These are phyloP conservation scores for Neoaliturus tenellus DNA, from an alignment of 2,888 invertebrate genomes.

Conservation along the genomic window DNA sequence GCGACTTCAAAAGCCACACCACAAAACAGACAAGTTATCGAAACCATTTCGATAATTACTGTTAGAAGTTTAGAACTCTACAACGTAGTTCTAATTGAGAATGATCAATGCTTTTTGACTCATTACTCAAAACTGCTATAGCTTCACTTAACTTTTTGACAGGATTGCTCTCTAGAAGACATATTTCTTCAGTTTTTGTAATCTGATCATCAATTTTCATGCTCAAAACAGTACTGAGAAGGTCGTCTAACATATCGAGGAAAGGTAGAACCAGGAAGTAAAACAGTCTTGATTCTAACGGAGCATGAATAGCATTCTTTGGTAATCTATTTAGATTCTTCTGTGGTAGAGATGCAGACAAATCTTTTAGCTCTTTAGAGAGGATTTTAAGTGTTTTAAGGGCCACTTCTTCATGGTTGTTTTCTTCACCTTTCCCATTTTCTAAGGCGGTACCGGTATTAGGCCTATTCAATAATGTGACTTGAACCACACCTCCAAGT, in stretches of 20 bases:
- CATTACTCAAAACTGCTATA: not conserved
- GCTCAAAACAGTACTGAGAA: not conserved
- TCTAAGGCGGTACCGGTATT: constrained; percentile 42
- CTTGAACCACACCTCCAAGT: constrained; percentile 58
- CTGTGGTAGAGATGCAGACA: not conserved
- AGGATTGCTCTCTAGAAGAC: not conserved
- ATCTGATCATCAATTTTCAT: not conserved
- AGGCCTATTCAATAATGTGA: constrained; percentile 47
- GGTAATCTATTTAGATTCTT: constrained; percentile 12
- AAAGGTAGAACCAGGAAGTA: constrained; percentile 40
- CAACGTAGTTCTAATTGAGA: constrained; percentile 56
- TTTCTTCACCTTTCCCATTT: constrained; percentile 45
- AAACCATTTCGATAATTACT: constrained; percentile 61
- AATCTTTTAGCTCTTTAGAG: constrained; percentile 54
- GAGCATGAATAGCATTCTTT: constrained; percentile 32
- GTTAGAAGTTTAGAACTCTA: constrained; percentile 55
- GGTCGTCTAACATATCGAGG: constrained; percentile 3
- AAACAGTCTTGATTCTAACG: constrained; percentile 47
- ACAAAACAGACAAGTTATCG: constrained; percentile 71
- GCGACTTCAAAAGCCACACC: constrained; percentile 76
- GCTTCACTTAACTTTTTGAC: constrained; percentile 12
- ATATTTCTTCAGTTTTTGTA: not conserved
- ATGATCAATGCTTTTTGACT: constrained; percentile 34
- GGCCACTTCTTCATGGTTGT: not conserved
- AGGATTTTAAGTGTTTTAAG: constrained; percentile 21